Conservation (phyloP, 2,113 vertebrate species). For the Chinchilla lanigera region DNA sequence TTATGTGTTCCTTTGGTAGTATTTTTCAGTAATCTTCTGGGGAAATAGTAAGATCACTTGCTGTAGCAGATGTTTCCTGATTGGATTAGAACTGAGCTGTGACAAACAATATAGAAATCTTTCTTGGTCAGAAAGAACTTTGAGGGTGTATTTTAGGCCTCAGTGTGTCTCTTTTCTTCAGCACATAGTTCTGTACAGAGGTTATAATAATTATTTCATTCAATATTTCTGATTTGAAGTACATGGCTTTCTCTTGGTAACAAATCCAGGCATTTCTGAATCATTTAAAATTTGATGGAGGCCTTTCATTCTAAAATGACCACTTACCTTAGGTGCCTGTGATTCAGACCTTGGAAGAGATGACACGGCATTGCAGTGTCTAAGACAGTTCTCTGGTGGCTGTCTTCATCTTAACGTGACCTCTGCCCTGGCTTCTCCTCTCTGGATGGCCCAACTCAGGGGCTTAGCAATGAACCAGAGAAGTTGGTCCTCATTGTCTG, state of each 20-base stretch:
- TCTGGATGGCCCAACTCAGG: not conserved
- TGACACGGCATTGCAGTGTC: slow-evolving; percentile 75
- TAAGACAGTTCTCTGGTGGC: slow-evolving; percentile 48
- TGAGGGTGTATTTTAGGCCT: not conserved
- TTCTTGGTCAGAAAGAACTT: slow-evolving; percentile 2
- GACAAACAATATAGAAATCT: not conserved
- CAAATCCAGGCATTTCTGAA: slow-evolving; percentile 71
- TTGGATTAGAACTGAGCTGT: slow-evolving; percentile 21
- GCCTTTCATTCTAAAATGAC: slow-evolving; percentile 63
- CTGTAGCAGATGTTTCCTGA: slow-evolving; percentile 38
- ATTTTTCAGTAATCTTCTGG: not conserved
- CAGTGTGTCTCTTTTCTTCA: not conserved
- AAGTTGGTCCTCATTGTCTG: not conserved
- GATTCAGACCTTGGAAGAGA: slow-evolving; percentile 77
- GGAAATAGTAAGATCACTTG: not conserved
- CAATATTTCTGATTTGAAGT: not conserved
- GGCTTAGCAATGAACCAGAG: not conserved
- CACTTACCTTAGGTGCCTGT: slow-evolving; percentile 72
- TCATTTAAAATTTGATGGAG: slow-evolving; percentile 68
- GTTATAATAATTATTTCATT: not conserved
- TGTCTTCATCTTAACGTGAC: not conserved
- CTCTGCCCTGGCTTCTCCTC: not conserved
- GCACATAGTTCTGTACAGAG: not conserved
- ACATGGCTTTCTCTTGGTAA: slow-evolving; percentile 47
- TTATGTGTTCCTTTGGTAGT: not conserved